Evolutionary conservation across 1,140 invertebrate genomes (phyloP), one percentile per base, ranked within the genome.

Genomic region (Drosophila mauritiana): DNA sequence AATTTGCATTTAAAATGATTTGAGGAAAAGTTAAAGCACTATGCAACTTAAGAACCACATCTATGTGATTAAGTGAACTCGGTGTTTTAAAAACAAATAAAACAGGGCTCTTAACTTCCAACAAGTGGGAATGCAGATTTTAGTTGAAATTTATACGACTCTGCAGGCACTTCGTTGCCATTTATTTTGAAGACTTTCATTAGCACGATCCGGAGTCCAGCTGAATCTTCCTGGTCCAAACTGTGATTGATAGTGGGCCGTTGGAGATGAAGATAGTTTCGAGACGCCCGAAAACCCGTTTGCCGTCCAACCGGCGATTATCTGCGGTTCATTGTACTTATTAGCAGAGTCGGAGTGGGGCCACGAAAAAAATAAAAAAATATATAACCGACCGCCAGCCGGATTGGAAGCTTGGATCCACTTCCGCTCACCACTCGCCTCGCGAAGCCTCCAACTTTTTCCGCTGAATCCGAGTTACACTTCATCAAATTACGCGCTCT

Each of bases 291-390:
- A 67, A 83, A 88, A 88, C 84, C 80, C 64, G 84, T 88, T 88
- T 84, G 61, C 72, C 55, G 48, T 58, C 48, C 48, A 82, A 79
- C 65, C 76, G 72, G 39, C 76, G 80, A 89, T 88, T 84, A 88
- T 84, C 80, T 73, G 62, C 70, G 80, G 84, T 88, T 88, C 83
- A 88, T 73, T 84, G 84, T 89, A 88, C 83, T 82, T 77, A 77
- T 80, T 78, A 65, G 64, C 64, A 73, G 40, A 72, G 13, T 13
- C 22, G 40, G 39, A 68, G 25, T 34, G 51, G 67, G 67, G 64
- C 64, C 67, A 70, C 64, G 67, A 55, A 68, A 70, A 49, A 22
- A 31, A n/a, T n/a, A n/a, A n/a, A 64, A 55, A 68, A 70, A 49
- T n/a, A 31, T 15, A 42, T 34, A 31, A 54, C 51, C 17, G 39